A percentile compares a stretch with the other conserved stretches of the same genome.
phyloP scores from a whole-genome alignment of 2,888 invertebrate genomes.

The Drosophila planitibia region DNA sequence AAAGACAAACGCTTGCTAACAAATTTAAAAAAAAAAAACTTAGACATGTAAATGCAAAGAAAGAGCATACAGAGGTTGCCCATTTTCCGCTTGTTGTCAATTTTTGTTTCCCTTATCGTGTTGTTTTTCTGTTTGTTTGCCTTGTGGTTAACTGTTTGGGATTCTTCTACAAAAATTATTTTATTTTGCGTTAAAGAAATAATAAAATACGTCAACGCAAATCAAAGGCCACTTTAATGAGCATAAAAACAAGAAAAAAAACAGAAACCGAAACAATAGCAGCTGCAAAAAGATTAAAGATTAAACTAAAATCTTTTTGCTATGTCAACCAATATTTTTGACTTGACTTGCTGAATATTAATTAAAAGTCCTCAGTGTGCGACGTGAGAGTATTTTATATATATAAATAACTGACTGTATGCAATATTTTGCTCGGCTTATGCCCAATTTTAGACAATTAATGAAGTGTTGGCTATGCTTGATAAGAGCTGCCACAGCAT shows the following conservation, averaged over 20 bases:
- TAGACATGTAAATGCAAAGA: not conserved
- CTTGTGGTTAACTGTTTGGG: conserved; percentile 50
- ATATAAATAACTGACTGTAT: conserved; percentile 15
- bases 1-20: not conserved
- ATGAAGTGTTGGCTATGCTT: conserved; percentile 78
- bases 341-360: not conserved
- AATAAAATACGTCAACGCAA: conserved; percentile 66
- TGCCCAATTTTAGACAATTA: conserved; percentile 82
- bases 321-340: conserved; percentile 32
- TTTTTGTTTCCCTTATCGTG: conserved; percentile 6
- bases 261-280: conserved; percentile 9
- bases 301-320: conserved; percentile 34
- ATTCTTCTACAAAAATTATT: conserved; percentile 66
- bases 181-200: conserved; percentile 57
- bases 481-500: conserved; percentile 67
- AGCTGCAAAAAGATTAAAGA: conserved; percentile 24
- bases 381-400: not conserved
- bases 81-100: not conserved
- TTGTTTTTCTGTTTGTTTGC: conserved; percentile 27
- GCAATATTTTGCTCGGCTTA: conserved; percentile 55
- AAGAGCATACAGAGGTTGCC: conserved; percentile 14
- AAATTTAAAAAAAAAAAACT: not conserved
- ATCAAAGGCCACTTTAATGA: conserved; percentile 69
- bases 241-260: conserved; percentile 15
- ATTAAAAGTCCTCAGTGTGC: not conserved